These are phyloP conservation scores for Spinibarbus caldwelli DNA, from an alignment of 2,797 vertebrate species.

Conservation along the genomic window DNA sequence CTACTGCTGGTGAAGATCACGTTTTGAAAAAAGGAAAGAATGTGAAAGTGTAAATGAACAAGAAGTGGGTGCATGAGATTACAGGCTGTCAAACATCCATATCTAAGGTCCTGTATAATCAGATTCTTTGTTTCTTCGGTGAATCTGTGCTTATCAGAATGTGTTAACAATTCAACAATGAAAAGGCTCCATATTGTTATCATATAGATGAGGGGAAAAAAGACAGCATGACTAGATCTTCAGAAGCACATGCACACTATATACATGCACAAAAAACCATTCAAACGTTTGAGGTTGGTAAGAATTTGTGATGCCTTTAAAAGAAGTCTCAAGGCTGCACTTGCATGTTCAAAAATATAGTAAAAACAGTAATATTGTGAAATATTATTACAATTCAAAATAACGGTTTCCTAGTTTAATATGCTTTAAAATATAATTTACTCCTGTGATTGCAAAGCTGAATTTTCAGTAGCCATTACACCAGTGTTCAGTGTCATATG, in stretches of 20 bases:
- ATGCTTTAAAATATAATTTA: neutral
- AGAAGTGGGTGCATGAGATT: constrained; percentile 1
- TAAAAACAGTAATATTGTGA: neutral
- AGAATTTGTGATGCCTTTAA: neutral
- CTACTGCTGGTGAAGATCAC: constrained; percentile 19
- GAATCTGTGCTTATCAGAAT: neutral
- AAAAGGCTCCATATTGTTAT: neutral
- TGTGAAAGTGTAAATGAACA: neutral
- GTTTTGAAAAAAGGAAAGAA: neutral
- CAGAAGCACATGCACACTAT: neutral
- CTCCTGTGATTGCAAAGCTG: neutral
- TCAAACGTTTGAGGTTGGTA: neutral
- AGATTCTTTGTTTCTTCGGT: neutral
- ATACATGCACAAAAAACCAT: too few relatives aligned
- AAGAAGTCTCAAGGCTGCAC: neutral
- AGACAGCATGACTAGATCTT: neutral
- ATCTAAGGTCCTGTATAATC: constrained; percentile 1
- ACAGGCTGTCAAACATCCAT: neutral
- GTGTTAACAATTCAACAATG: neutral
- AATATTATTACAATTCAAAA: neutral
- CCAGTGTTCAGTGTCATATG: neutral
- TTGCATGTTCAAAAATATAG: neutral
- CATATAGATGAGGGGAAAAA: neutral
- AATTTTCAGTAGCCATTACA: neutral
- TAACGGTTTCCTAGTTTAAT: neutral